phyloP scores from a whole-genome alignment of 1,140 invertebrate species.

The Zaprionus ornatus region DNA sequence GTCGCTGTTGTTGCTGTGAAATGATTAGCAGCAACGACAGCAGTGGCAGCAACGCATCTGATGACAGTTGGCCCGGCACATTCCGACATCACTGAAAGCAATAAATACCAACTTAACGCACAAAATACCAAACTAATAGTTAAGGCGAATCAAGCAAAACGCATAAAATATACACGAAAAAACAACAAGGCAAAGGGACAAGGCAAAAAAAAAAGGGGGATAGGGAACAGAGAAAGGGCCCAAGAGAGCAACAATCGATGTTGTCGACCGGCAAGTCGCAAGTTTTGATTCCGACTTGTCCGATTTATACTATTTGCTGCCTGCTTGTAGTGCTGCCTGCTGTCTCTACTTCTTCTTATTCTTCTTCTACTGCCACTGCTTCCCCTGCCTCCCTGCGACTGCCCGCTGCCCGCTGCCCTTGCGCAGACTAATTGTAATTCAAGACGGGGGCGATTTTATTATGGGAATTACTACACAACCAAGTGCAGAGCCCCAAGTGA shows the following conservation, averaged over 20 bases:
- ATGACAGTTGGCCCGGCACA: constrained; percentile 68
- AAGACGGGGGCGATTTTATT: constrained; percentile 84
- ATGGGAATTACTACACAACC: constrained; percentile 74
- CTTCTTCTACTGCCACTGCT: not conserved
- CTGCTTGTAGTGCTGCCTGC: not conserved
- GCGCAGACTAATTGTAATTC: constrained; percentile 83
- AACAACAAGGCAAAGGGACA: constrained; percentile 6
- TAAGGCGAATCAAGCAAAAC: constrained; percentile 58
- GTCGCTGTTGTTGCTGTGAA: constrained; percentile 50
- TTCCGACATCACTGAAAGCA: constrained; percentile 83
- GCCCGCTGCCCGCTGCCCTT: constrained; percentile 47
- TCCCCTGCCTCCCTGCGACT: not conserved
- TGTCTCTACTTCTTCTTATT: not conserved
- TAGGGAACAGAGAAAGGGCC: not conserved
- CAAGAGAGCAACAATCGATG: constrained; percentile 45
- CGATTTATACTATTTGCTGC: not conserved
- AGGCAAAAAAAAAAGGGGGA: constrained; percentile 19
- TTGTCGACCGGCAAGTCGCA: not conserved
- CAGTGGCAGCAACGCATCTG: constrained; percentile 61
- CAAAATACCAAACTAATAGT: constrained; percentile 84
- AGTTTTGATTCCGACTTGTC: constrained; percentile 2
- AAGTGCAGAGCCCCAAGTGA: constrained; percentile 59
- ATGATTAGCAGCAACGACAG: constrained; percentile 64
- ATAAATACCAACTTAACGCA: constrained; percentile 84
- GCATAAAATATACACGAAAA: constrained; percentile 6